phyloP scores from a whole-genome alignment of 2,797 vertebrate genomes.

The Enteromius mattozi region DNA sequence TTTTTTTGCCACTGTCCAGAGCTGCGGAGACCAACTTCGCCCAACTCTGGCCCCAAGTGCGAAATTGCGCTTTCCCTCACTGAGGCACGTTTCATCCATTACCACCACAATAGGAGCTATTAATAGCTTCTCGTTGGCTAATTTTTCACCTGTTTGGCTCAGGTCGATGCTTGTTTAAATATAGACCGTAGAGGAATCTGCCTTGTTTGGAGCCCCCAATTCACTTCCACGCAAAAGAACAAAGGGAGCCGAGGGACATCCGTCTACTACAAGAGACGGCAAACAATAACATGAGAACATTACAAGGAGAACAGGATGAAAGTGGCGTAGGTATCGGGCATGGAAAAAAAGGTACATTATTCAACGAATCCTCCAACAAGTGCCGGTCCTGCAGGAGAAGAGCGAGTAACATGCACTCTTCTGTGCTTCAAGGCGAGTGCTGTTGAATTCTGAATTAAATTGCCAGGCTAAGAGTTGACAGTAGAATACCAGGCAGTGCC shows the following conservation, averaged over 20 bases:
- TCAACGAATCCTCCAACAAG: constrained; percentile 38
- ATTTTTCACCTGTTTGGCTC: constrained; percentile 20
- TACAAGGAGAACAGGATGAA: constrained; percentile 13
- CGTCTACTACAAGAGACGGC: not conserved
- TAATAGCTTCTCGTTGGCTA: constrained; percentile 48
- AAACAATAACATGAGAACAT: constrained; percentile 38
- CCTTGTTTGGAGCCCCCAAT: constrained; percentile 32
- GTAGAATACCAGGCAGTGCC: constrained; percentile 48
- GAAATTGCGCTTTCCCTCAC: not conserved
- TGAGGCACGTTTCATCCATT: constrained; percentile 13
- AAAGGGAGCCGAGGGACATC: constrained; percentile 30
- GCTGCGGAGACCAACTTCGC: not conserved
- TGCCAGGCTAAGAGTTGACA: constrained; percentile 56
- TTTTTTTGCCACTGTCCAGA: not conserved
- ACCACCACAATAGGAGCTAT: constrained; percentile 36
- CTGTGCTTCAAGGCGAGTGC: constrained; percentile 2
- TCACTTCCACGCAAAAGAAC: constrained; percentile 13
- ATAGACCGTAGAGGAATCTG: constrained; percentile 30
- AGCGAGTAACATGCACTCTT: constrained; percentile 16
- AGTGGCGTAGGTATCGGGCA: constrained; percentile 1
- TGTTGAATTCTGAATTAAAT: constrained; percentile 37
- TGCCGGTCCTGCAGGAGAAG: constrained; percentile 29
- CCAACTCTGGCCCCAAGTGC: constrained; percentile 5
- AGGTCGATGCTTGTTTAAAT: constrained; percentile 34
- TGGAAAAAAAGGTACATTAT: constrained; percentile 18